Percentiles rank a stretch among this genome's conserved stretches.
Conservation (phyloP, 2,888 invertebrate species). For the Drosophila neonasuta region DNA sequence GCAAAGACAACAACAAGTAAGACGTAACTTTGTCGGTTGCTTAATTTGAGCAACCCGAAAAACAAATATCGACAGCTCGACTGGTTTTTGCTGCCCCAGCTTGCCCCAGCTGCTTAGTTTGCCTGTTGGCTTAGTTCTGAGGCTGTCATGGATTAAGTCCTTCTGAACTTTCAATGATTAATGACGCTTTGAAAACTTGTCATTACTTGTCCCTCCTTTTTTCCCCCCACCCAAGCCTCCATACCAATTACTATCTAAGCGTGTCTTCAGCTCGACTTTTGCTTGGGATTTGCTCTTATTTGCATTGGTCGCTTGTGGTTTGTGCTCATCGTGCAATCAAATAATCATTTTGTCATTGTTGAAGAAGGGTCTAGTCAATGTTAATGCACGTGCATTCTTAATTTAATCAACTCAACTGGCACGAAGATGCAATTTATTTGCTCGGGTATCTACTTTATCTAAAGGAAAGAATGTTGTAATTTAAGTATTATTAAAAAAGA, state of each 20-base stretch:
- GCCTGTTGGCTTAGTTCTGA: slow-evolving; percentile 41
- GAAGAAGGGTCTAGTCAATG: background rate
- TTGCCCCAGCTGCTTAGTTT: slow-evolving; percentile 5
- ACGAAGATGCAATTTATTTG: slow-evolving; percentile 14
- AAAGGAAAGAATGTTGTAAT: too few relatives aligned
- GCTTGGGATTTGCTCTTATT: slow-evolving; percentile 28
- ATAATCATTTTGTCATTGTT: slow-evolving; percentile 18
- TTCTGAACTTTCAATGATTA: slow-evolving; percentile 71
- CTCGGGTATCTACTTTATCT: background rate
- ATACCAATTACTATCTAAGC: background rate
- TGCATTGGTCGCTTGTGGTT: slow-evolving; percentile 34
- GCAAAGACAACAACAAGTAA: slow-evolving; percentile 6
- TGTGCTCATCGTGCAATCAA: slow-evolving; percentile 39
- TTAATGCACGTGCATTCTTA: slow-evolving; percentile 37
- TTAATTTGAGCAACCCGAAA: slow-evolving; percentile 64
- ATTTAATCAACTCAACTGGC: slow-evolving; percentile 41
- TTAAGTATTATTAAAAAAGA: too few relatives aligned
- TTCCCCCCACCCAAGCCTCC: background rate
- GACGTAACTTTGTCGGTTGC: slow-evolving; percentile 60
- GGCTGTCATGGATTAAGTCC: slow-evolving; percentile 66
- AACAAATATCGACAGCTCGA: slow-evolving; percentile 70
- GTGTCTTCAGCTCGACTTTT: slow-evolving; percentile 1
- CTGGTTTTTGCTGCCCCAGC: slow-evolving; percentile 18
- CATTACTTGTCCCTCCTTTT: slow-evolving; percentile 36
- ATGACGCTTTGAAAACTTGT: slow-evolving; percentile 72